phyloP scores from a whole-genome alignment of 1,140 invertebrate species.

The Drosophila suzukii region DNA sequence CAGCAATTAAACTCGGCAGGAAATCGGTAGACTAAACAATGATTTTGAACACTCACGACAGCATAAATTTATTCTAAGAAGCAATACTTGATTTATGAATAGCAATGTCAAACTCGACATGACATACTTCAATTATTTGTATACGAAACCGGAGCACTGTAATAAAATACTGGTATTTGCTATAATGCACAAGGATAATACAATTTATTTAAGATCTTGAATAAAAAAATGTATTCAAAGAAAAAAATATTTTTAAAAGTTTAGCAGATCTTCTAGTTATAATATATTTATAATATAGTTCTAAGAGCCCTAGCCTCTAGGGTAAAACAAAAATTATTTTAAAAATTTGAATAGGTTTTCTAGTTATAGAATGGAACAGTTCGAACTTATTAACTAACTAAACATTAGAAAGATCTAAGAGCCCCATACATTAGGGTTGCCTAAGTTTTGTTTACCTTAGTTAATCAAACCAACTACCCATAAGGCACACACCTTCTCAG shows the following conservation, averaged over 20 bases:
- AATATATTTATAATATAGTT: too few species aligned
- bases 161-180: neutral
- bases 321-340: too few species aligned
- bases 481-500: conserved; percentile 1
- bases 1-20: neutral
- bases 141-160: neutral
- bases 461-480: conserved; percentile 25
- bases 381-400: neutral
- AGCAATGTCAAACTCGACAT: neutral
- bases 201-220: too few species aligned
- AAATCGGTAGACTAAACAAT: neutral
- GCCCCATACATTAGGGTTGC: conserved; percentile 3
- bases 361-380: neutral
- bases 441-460: conserved; percentile 13
- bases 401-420: neutral
- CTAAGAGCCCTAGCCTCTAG: too few species aligned
- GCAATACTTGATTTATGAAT: neutral
- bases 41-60: neutral
- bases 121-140: neutral
- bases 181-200: too few species aligned
- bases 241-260: too few species aligned
- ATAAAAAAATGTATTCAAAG: too few species aligned
- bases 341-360: too few species aligned
- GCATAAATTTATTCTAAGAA: neutral
- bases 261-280: too few species aligned